These are phyloP conservation scores for Dipodomys spectabilis DNA, from an alignment of 2,113 vertebrate species.

Conservation along the genomic window DNA sequence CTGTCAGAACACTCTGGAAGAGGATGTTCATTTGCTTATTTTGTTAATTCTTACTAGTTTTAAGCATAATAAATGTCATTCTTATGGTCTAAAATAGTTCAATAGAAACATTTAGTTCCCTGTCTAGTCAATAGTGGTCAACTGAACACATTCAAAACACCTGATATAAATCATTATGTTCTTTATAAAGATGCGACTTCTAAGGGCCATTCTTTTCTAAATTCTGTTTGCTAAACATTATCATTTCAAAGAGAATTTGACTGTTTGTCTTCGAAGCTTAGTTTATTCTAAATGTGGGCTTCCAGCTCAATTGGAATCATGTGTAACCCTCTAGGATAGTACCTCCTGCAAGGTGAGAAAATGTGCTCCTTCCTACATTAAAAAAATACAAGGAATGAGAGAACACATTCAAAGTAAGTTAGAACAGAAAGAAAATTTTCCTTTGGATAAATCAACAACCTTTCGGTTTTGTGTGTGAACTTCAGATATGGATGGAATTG, in stretches of 20 bases:
- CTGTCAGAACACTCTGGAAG: not conserved
- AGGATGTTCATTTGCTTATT: not conserved
- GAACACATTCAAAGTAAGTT: not conserved
- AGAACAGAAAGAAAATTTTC: slow-evolving; percentile 30
- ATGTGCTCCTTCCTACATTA: not conserved
- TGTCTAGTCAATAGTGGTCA: not conserved
- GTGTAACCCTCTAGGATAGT: not conserved
- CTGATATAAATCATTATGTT: not conserved
- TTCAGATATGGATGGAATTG: not conserved
- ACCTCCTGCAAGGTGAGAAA: not conserved
- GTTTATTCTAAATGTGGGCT: not conserved
- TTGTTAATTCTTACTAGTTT: not conserved
- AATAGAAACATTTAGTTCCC: not conserved
- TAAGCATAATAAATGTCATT: not conserved
- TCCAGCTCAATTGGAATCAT: not conserved
- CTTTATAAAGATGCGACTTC: not conserved
- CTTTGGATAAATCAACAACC: slow-evolving; percentile 12
- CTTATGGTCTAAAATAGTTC: not conserved
- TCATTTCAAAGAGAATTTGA: not conserved
- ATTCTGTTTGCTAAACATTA: not conserved
- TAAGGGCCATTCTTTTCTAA: not conserved
- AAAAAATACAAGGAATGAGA: not conserved
- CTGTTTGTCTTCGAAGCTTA: not conserved
- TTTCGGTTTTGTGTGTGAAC: slow-evolving; percentile 24
- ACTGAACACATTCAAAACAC: not conserved